A percentile compares a stretch with the other conserved stretches of the same genome.
These are phyloP conservation scores for Stylophora pistillata DNA, from an alignment of 64 coral and sea anemone genomes.

Conservation along the genomic window DNA sequence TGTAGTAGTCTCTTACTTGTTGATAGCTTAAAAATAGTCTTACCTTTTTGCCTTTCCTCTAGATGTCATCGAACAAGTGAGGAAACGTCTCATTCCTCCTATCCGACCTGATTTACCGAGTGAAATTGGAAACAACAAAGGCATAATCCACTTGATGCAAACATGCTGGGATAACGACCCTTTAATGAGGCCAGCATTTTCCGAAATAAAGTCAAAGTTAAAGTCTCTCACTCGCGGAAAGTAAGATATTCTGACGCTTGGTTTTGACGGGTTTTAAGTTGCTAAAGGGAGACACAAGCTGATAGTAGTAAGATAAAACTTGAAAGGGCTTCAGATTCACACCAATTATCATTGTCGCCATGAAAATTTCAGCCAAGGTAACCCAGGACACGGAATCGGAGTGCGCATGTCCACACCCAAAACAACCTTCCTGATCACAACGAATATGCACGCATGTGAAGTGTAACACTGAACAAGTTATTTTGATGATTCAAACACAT, in stretches of 20 bases:
- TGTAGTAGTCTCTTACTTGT: too few relatives aligned
- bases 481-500: too few relatives aligned
- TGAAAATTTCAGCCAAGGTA: too few relatives aligned
- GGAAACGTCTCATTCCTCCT: constrained; percentile 38
- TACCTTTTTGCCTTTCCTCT: neutral
- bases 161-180: constrained; percentile 72
- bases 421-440: too few relatives aligned
- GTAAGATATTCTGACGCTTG: constrained; percentile 19
- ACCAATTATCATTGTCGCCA: too few relatives aligned
- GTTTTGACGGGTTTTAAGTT: neutral
- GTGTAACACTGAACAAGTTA: too few relatives aligned
- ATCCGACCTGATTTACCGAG: constrained; percentile 64
- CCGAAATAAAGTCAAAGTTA: constrained; percentile 68
- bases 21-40: neutral
- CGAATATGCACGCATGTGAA: too few relatives aligned
- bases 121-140: neutral
- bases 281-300: neutral
- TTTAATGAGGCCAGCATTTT: constrained; percentile 57
- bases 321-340: too few relatives aligned
- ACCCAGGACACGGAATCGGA: too few relatives aligned
- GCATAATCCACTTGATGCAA: constrained; percentile 54
- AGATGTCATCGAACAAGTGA: constrained; percentile 69
- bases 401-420: too few relatives aligned
- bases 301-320: too few relatives aligned
- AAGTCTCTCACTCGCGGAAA: constrained; percentile 67